Percentiles rank a stretch among this genome's conserved stretches.
Evolutionary conservation across 2,888 invertebrate genomes (phyloP).

Genomic region (Spilosoma lubricipeda): DNA sequence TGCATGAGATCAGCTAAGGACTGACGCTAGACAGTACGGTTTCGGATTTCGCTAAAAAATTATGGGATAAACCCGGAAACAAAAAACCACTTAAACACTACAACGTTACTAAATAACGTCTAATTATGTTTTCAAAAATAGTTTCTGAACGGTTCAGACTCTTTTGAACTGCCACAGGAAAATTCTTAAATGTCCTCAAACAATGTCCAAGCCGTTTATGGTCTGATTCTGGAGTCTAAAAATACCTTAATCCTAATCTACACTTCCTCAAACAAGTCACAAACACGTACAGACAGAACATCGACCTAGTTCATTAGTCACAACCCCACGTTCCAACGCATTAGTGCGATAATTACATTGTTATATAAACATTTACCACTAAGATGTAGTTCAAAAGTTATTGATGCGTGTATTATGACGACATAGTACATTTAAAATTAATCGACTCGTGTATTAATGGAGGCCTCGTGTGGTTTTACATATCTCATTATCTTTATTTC

Average conservation of each 20-base stretch:
- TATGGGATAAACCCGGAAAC: not conserved
- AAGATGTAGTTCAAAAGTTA: conserved; percentile 10
- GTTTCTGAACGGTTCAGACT: not conserved
- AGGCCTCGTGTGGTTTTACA: not conserved
- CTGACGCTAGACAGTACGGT: not conserved
- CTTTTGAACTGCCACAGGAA: not conserved
- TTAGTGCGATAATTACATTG: conserved; percentile 21
- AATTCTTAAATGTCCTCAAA: not conserved
- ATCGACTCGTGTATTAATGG: not conserved
- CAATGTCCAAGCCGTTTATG: not conserved
- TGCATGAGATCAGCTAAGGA: no score
- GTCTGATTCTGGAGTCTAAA: not conserved
- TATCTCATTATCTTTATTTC: not conserved
- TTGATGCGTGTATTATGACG: conserved; percentile 4
- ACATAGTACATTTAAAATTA: conserved; percentile 6
- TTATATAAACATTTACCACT: conserved; percentile 18
- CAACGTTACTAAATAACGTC: not conserved
- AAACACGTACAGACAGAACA: not conserved
- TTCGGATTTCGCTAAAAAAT: not conserved
- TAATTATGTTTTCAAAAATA: not conserved
- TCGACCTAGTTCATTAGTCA: conserved; percentile 16
- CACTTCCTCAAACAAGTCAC: not conserved
- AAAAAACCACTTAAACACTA: not conserved
- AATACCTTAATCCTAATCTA: not conserved
- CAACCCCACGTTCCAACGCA: conserved; percentile 18